Base-by-base conservation (phyloP, 1,140 invertebrate species). In the Atopsyche davidsoni region DNA sequence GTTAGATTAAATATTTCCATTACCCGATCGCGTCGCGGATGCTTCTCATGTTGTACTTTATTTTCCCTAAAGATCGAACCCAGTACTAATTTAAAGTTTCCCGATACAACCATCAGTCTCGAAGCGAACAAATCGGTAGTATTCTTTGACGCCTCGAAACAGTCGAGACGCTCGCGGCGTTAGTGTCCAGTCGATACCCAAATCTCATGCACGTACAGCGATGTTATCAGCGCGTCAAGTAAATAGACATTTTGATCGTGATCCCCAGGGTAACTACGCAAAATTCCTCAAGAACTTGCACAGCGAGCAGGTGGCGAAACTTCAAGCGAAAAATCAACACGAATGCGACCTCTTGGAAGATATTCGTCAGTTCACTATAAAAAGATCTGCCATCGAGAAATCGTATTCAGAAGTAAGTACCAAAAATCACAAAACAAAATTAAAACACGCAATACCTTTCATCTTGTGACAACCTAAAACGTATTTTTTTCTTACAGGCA, bases 271-370 rank as follows among this genome's bases (percentile, higher is more conserved):
- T 64, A 87, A 90, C 70, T 86, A 86, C 71, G 81, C 83, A 60
- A 92, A 89, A 73, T 93, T 87, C 76, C 77, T 92, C 51, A 92
- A 92, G 76, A 90, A 90, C 73, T 77, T 95, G 39, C 92, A 96
- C 67, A 79, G 84, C 43, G 93, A 97, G 71, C 93, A 97, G 72
- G 78, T 92, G 40, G 81, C 88, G 4, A 94, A 94, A 72, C 78
- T 96, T 55, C 86, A 92, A 66, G 78, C 87, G 19, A 97, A 97
- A 71, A 94, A 96, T 69, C 92, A 96, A 69, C 92, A 96, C 74
- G 93, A 97, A 66, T 92, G 89, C 72, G 92, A 96, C 67, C 75
- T 96, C 49, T 73, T 96, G 36, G 93, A 96, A 73, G 92, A 96
- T 66, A 86, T 96, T 40, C 83, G 91, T 75, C 90, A 84, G 62